Conservation (phyloP, 1,140 invertebrate species). For the Homalodisca vitripennis region DNA sequence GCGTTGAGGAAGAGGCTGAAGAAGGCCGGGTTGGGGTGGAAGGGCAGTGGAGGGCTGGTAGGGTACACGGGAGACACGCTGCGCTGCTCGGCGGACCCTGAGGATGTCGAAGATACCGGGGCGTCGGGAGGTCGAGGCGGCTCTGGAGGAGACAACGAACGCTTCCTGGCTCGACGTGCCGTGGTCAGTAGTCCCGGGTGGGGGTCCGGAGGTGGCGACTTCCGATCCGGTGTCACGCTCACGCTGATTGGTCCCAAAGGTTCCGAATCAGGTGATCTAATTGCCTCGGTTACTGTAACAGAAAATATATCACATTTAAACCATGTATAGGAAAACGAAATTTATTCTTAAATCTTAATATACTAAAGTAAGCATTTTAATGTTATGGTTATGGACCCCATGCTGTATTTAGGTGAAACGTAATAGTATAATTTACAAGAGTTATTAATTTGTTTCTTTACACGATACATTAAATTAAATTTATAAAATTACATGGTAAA, state of each 20-base stretch:
- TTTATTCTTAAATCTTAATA: too few relatives aligned
- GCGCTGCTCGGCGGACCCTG: neutral
- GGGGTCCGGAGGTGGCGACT: constrained; percentile 18
- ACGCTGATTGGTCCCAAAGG: constrained; percentile 39
- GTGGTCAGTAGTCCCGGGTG: constrained; percentile 38
- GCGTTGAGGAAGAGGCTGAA: constrained; percentile 62
- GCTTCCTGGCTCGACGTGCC: neutral
- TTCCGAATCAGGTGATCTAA: constrained; percentile 35
- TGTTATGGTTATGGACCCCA: too few relatives aligned
- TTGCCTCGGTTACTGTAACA: constrained; percentile 27
- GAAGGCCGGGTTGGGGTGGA: constrained; percentile 48
- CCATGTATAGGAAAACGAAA: too few relatives aligned
- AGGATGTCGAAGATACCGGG: constrained; percentile 4
- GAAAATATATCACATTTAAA: too few relatives aligned
- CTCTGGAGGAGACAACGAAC: neutral
- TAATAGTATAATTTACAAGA: too few relatives aligned
- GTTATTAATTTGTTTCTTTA: too few relatives aligned
- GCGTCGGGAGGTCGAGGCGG: constrained; percentile 8
- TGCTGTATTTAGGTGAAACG: too few relatives aligned
- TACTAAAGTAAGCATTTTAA: too few relatives aligned
- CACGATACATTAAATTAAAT: too few relatives aligned
- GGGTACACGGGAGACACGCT: constrained; percentile 42
- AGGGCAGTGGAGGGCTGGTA: constrained; percentile 50
- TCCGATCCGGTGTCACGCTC: constrained; percentile 30
- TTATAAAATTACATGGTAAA: too few relatives aligned